Percentiles rank a stretch among this genome's conserved stretches.
Evolutionary conservation across 2,797 vertebrate genomes (phyloP).

Genomic region (Enteromius unitaeniatus): DNA sequence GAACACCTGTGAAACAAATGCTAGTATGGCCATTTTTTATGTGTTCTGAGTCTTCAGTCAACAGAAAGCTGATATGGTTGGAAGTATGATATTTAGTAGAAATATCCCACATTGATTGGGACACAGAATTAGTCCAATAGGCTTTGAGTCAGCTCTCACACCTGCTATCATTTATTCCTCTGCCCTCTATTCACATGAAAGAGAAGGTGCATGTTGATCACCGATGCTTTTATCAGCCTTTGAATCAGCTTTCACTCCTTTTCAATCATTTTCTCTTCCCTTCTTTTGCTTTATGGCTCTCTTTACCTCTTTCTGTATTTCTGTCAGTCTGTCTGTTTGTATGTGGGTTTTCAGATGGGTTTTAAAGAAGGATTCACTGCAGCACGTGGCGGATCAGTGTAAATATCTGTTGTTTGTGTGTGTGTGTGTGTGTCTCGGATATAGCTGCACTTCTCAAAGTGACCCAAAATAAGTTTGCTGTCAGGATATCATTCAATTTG

Average conservation of each 20-base stretch:
- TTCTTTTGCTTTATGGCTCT: slow-evolving; percentile 13
- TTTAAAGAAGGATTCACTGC: neutral
- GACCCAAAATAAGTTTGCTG: neutral
- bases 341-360: neutral
- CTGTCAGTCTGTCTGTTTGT: slow-evolving; percentile 31
- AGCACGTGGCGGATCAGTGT: slow-evolving; percentile 59
- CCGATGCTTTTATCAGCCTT: slow-evolving; percentile 51
- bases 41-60: neutral
- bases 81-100: neutral
- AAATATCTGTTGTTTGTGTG: slow-evolving; percentile 18
- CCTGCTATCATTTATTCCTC: slow-evolving; percentile 58
- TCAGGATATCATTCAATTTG: neutral
- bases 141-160: slow-evolving; percentile 32
- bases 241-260: slow-evolving; percentile 28
- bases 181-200: slow-evolving; percentile 68
- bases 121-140: neutral
- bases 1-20: neutral
- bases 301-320: slow-evolving; percentile 13
- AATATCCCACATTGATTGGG: neutral
- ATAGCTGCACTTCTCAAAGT: neutral
- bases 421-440: slow-evolving; percentile 28
- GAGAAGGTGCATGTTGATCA: slow-evolving; percentile 52
- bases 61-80: neutral
- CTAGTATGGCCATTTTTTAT: neutral
- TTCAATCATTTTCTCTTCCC: slow-evolving; percentile 13